phyloP scores from a whole-genome alignment of 2,113 vertebrate species.

The Orcinus orca region DNA sequence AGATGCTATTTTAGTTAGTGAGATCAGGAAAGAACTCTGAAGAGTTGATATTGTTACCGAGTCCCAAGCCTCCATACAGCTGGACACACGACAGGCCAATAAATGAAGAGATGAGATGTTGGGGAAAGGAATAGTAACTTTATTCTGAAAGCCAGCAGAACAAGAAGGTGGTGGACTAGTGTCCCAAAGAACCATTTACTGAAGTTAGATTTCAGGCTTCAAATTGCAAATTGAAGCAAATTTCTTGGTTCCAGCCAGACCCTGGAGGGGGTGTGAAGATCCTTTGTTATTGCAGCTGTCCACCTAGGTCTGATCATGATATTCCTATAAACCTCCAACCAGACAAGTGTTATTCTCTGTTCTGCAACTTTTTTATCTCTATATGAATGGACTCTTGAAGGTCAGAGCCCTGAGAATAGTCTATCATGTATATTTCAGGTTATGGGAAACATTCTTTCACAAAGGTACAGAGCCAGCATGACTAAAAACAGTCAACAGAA shows the following conservation, averaged over 20 bases:
- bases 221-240: too few relatives aligned
- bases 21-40: neutral
- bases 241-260: neutral
- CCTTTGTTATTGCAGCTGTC: neutral
- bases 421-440: neutral
- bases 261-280: neutral
- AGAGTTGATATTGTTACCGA: neutral
- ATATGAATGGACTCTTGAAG: neutral
- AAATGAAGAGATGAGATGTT: neutral
- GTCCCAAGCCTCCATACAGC: neutral
- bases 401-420: neutral
- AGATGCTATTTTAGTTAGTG: neutral
- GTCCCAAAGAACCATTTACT: neutral
- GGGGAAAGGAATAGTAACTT: neutral
- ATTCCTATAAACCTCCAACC: neutral
- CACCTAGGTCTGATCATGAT: neutral
- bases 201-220: neutral
- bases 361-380: neutral
- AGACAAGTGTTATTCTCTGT: neutral
- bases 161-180: neutral
- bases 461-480: neutral
- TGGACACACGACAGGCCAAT: neutral
- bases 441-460: neutral
- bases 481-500: neutral
- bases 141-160: neutral